Evolutionary conservation across 2,113 vertebrate genomes (phyloP), one percentile per base, ranked within the genome.

Genomic region (Bos indicus): DNA sequence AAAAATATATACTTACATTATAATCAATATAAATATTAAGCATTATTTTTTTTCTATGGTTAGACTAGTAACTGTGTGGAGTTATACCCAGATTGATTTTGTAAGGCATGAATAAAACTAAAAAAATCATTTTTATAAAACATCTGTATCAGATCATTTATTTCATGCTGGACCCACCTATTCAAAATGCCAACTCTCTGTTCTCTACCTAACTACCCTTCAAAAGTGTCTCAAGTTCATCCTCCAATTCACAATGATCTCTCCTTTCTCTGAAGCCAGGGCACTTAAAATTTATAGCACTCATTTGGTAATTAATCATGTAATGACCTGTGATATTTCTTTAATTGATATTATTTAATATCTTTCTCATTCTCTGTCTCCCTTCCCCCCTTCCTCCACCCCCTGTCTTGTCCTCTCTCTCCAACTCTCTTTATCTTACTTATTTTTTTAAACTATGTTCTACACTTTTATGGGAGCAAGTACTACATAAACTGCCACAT

Each of bases 301-400:
- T 96, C 78, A 87, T 93, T 94, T 95, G 26, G 21, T 57, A 96
- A 95, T 88, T 95, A 87, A 86, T 94, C n/a, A 90, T 62, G 94
- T 64, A 95, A 94, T 96, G 48, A 57, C 52, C 60, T 92, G 62
- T 86, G 26, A 81, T 91, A 64, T 94, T 95, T 95, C 54, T 93
- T 95, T 95, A 89, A 56, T 89, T 96, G 67, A 33, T 80, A 67
- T 95, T 92, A 78, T 83, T 94, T 54, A 88, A 59, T 86, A 15
- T 78, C 56, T 81, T 40, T 52, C 54, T 59, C 13, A 8, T 25
- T 89, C 33, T 78, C 5, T 57, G 28, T 91, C 21, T 85, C 33
- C 23, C 16, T n/a, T 54, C 5, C 5, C 19, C 6, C 1, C 60
- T 21, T 5, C 28, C 6, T 6, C 74, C 19, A 82, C 8, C 12